Evolutionary conservation across 2,113 vertebrate genomes (phyloP), one percentile per base, ranked within the genome.

Genomic region (Rhinichthys klamathensis): DNA sequence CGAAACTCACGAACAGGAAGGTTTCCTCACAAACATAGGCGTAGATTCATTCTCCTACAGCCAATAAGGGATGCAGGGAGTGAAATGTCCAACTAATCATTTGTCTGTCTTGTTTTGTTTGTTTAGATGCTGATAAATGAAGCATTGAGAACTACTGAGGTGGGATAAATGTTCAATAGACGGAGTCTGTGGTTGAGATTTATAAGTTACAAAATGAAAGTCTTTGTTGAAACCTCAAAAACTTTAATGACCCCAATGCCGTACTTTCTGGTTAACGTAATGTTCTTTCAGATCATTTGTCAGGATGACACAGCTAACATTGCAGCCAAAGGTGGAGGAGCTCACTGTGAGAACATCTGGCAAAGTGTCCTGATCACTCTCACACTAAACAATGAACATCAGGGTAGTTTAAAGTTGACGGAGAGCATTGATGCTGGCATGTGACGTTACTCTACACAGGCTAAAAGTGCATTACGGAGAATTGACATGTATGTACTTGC

Each of bases 311-410:
- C 56, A 74, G 82, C 30, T 74, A 80, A 72, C 16, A 3, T 2
- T 56, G 65, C 21, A 83, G 80, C 65, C 80, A 83, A 83, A 72
- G 49, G 30, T 83, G 51, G 67, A 83, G 67, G 30, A 51, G 49
- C 80, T 41, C 3, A 83, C 67, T 32, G 67, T 9, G 49, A 58
- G 49, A 56, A 58, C 67, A 83, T 83, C 80, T 82, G 65, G 30
- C 65, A 35, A 51, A 82, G 27, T 6, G 44, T 82, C 44, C 30
- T 70, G 65, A 54, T 70, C 25, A 23, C 2, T 6, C 32, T 44
- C 35, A 80, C 23, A 18, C 54, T 79, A 21, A 38, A 60, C 32
- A 79, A 76, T 54, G n/a, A 76, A 49, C 74, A 54, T 54, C 74
- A 54, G 46, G 27, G 74, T 76, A 76, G 74, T 27, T 76, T 76